Base-by-base conservation (phyloP, 2,888 invertebrate genomes). In the Trichopoda pennipes region DNA sequence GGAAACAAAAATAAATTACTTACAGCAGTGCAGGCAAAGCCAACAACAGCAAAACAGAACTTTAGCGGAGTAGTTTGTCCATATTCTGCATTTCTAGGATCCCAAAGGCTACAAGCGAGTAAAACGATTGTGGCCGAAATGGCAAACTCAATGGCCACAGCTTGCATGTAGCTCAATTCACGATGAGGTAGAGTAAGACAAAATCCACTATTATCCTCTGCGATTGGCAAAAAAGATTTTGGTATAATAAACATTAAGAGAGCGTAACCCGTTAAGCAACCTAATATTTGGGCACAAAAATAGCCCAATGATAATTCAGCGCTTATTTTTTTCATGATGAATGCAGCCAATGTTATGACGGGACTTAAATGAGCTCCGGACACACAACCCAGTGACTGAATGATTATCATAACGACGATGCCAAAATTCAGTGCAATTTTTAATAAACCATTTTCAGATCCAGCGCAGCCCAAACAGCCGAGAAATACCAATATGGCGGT, bases 361-460 rank as follows among this genome's bases (percentile, higher is more conserved):
- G 96, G 96, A 90, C 96, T 96, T 87, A 96, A 91, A 87, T 95
- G 95, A 0, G 95, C 94, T 23, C 95, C 95, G 38, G 96, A 96
- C 58, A 96, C 92, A 87, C 95, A 96, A 1, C 95, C 96, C 84
- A 95, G 94, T 74, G 93, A 93, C 93, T 94, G 94, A 68, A 96
- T 93, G 80, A 94, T 92, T 47, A 94, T 91, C 89, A 95, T 92
- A 56, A 96, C 94, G 0, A 93, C 92, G 51, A 96, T 91, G 60
- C 96, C 95, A 86, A 96, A 96, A 56, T 89, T 90, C 0, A 91
- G 81, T 0, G 86, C 77, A 14, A 86, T 88, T 75, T 90, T 89
- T n/a, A 92, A 84, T 68, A 90, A 89, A 21, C 35, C 87, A 73
- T 87, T 89, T 56, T 88, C 84, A 12, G 85, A 86, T 9, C 86